Percentiles rank a stretch among this genome's conserved stretches.
Conservation (phyloP, 2,888 invertebrate genomes). For the Pristionchus arcanus region DNA sequence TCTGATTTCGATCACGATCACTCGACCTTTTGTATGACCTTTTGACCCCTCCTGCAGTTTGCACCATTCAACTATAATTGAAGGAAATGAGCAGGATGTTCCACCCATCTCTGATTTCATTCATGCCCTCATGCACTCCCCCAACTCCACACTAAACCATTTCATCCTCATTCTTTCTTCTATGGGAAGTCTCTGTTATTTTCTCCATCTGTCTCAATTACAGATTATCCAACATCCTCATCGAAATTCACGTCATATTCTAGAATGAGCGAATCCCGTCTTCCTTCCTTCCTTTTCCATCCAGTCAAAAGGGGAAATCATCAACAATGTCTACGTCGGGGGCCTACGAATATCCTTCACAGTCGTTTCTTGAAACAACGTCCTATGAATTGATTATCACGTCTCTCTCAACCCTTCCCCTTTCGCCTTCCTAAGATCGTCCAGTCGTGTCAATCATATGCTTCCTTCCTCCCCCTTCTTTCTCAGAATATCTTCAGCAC, state of each 20-base stretch:
- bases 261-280: neutral
- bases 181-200: no score
- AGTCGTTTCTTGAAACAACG: neutral
- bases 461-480: neutral
- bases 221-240: neutral
- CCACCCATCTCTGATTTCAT: neutral
- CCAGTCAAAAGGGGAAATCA: neutral
- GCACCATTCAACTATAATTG: neutral
- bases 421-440: neutral
- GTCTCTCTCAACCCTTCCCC: neutral
- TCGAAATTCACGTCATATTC: neutral
- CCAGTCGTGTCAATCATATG: constrained; percentile 4
- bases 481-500: constrained; percentile 1
- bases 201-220: constrained; percentile 7
- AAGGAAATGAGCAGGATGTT: constrained; percentile 14
- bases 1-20: neutral
- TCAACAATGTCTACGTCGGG: constrained; percentile 7
- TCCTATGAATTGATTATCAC: constrained; percentile 43
- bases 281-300: neutral
- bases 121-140: neutral
- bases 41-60: neutral
- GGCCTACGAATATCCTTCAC: neutral
- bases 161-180: neutral
- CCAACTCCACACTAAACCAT: neutral
- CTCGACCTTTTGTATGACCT: neutral